Evolutionary conservation across 2,113 vertebrate species (phyloP), one percentile per base, ranked within the genome.

Genomic region (Nothocercus nigrocapillus): DNA sequence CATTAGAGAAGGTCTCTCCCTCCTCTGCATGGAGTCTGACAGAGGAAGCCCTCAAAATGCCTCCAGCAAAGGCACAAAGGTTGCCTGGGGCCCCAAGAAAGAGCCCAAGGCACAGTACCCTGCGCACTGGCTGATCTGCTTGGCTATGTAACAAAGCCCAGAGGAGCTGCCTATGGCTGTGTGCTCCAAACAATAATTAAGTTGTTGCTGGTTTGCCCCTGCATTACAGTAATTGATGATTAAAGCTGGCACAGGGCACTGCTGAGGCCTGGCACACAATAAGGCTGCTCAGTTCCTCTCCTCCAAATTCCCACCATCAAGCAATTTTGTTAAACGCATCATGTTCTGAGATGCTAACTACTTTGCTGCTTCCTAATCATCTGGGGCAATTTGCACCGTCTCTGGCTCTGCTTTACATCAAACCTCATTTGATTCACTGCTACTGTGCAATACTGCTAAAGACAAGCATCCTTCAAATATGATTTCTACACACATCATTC

Each of bases 391-490:
- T 91, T 85, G 77, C 44, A 69, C 17, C 28, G 64, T 54, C 47
- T 77, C 75, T 82, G 78, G 59, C 86, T 93, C 87, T 80, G 78
- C 79, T 94, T 85, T 74, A 74, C 87, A 94, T 82, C 84, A 69
- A 82, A 92, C 32, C 82, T 85, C 67, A 82, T 85, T 91, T 80
- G 75, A 69, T 85, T 89, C 44, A 73, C 84, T 80, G 59, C 15
- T 73, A 73, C 62, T 62, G 42, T 85, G 49, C 40, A 69, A 49
- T 63, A 40, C 12, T 45, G 1, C 67, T 82, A 47, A 70, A 94
- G 69, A 95, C 44, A 85, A 54, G 44, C 44, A 62, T 62, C 77
- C n/a, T 89, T 87, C 59, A 87, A 47, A 82, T 30, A 27, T 0
- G 1, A 34, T 94, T 88, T 90, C 64, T 59, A 63, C 34, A 36